A percentile compares a stretch with the other conserved stretches of the same genome.
These are phyloP conservation scores for Oeneis ivallda DNA, from an alignment of 2,888 invertebrate genomes.

Conservation along the genomic window DNA sequence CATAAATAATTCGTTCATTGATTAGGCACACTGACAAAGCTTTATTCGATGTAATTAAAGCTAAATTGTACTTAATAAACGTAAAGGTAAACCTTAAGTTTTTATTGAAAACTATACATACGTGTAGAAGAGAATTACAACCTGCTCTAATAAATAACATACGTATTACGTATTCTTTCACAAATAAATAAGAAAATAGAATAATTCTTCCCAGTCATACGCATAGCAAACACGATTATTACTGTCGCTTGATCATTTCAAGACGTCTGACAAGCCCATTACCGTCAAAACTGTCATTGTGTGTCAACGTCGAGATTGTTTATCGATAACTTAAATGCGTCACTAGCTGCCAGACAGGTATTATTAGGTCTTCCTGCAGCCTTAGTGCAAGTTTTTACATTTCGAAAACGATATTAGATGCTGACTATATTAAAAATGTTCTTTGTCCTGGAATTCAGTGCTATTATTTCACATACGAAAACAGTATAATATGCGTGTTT, in stretches of 20 bases:
- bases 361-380: slow-evolving; percentile 72
- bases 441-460: not conserved
- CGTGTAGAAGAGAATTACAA: not conserved
- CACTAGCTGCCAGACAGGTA: slow-evolving; percentile 72
- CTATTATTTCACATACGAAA: no score
- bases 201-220: not conserved
- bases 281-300: slow-evolving; percentile 30
- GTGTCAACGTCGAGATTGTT: slow-evolving; percentile 32
- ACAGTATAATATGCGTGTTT: no score
- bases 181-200: not conserved
- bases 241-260: slow-evolving; percentile 18
- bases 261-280: slow-evolving; percentile 29
- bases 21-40: not conserved
- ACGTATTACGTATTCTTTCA: not conserved
- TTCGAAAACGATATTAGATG: not conserved
- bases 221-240: slow-evolving; percentile 10
- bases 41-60: not conserved
- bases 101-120: not conserved
- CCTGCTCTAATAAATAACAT: not conserved
- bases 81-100: no score
- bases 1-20: not conserved
- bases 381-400: not conserved
- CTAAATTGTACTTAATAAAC: not conserved
- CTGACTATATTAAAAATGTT: not conserved
- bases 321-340: slow-evolving; percentile 41